A percentile compares a stretch with the other conserved stretches of the same genome.
Conservation (phyloP, 2,113 vertebrate species). For the Phylloscopus trochiloides region DNA sequence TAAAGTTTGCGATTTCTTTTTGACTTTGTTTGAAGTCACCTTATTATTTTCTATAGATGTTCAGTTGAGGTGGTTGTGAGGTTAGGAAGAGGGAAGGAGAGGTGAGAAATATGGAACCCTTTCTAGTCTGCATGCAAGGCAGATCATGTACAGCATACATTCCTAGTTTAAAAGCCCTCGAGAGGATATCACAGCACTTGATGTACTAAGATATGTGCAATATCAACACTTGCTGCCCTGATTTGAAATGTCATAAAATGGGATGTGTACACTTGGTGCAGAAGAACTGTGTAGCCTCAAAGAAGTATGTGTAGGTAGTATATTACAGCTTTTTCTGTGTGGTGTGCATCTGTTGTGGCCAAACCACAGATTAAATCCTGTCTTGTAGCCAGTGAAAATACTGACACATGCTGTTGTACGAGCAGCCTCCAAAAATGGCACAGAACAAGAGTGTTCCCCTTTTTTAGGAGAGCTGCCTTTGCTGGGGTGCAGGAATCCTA, state of each 20-base stretch:
- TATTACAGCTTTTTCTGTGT: background rate
- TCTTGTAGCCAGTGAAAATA: background rate
- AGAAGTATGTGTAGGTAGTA: background rate
- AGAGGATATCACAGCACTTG: slow-evolving; percentile 13
- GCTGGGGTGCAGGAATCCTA: background rate
- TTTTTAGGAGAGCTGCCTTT: background rate
- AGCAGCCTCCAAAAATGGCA: background rate
- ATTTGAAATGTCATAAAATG: background rate
- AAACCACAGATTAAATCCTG: background rate
- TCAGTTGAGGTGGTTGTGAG: background rate
- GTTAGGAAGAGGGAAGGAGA: background rate
- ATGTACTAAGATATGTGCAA: background rate
- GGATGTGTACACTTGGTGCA: background rate
- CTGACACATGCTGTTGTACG: background rate
- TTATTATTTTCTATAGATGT: background rate
- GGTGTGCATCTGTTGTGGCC: background rate
- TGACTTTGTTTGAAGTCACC: background rate
- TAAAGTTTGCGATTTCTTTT: background rate
- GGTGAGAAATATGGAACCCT: slow-evolving; percentile 1
- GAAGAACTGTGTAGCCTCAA: background rate
- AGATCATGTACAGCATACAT: background rate
- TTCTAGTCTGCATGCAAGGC: slow-evolving; percentile 32
- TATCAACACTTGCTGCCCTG: background rate
- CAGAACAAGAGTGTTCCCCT: background rate
- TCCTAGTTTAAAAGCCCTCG: slow-evolving; percentile 41